Percentiles rank a stretch among this genome's conserved stretches.
These are phyloP conservation scores for Salmo trutta DNA, from an alignment of 2,797 vertebrate genomes.

Conservation along the genomic window DNA sequence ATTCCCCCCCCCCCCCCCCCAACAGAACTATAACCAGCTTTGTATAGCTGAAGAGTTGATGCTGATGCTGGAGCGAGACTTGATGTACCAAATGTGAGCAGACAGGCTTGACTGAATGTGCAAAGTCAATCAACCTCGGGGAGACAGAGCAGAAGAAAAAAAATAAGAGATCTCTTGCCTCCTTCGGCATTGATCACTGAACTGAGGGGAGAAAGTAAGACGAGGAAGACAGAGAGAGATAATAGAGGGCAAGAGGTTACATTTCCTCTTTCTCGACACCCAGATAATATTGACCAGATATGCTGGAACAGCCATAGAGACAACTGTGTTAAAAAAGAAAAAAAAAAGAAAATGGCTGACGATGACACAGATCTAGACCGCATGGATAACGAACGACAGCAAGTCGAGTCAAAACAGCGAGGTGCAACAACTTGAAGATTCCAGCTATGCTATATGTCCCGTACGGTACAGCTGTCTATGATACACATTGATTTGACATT, in stretches of 20 bases:
- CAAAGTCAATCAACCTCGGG: slow-evolving; percentile 31
- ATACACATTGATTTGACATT: neutral
- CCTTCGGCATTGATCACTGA: neutral
- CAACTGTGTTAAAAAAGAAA: neutral
- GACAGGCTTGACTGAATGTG: slow-evolving; percentile 22
- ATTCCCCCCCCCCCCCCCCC: neutral
- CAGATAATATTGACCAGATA: neutral
- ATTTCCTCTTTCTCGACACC: neutral
- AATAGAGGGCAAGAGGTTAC: neutral
- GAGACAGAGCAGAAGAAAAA: slow-evolving; percentile 19
- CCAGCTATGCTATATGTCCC: neutral
- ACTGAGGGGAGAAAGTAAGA: neutral
- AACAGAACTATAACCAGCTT: neutral
- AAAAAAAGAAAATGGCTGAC: neutral
- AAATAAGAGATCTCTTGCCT: slow-evolving; percentile 22
- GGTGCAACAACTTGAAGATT: neutral
- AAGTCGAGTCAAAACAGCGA: neutral
- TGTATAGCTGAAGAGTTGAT: neutral
- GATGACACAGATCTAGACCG: neutral
- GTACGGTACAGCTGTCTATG: slow-evolving; percentile 15
- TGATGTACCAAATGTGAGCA: neutral
- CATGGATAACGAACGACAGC: neutral
- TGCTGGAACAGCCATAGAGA: neutral
- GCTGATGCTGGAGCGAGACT: neutral
- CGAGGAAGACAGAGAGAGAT: neutral